Base-by-base conservation (phyloP, 2,797 vertebrate species). In the Phyllotis vaccarum region DNA sequence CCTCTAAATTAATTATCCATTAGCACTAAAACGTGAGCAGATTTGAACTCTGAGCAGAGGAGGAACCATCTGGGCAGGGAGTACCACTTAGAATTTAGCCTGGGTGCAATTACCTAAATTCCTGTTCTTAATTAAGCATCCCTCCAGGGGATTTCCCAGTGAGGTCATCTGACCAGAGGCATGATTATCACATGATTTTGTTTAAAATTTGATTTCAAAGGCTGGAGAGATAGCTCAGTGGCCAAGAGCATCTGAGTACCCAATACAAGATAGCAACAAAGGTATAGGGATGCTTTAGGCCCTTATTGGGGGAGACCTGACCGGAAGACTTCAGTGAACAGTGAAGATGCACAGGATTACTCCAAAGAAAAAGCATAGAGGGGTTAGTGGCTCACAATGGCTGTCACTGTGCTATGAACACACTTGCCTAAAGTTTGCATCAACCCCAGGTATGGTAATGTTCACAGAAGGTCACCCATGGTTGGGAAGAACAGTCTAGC, bases 41-140 rank as follows among this genome's bases (percentile, higher is more conserved):
- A 52, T 88, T n/a, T 95, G 85, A 83, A 56, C 40, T 27, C 56
- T 60, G 58, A 75, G 70, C 31, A 86, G 66, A 86, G n/a, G n/a
- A 72, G 49, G 68, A 34, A 56, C 24, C 82, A 66, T 85, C 43
- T 66, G 31, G 82, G 10, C 0, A 34, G 31, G 24, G 34, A 76
- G 10, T 40, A 56, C 19, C 58, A 14, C 1, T 6, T 11, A 43
- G 54, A 52, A 52, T 74, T 72, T 64, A 64, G 64, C 10, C 31
- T 76, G 27, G 17, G 49, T 56, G 10, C 37, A 11, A 49, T 52
- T 27, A 54, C 56, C 1, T n/a, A 66, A 85, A 58, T 46, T 70
- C 13, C 34, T 70, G 49, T 64, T 76, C 49, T 40, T 40, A 70
- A 64, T 40, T 40, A 70, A 64, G 58, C 22, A 40, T 3, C 5